phyloP scores from a whole-genome alignment of 2,797 vertebrate species.

The Odontamblyopus lacepedii region DNA sequence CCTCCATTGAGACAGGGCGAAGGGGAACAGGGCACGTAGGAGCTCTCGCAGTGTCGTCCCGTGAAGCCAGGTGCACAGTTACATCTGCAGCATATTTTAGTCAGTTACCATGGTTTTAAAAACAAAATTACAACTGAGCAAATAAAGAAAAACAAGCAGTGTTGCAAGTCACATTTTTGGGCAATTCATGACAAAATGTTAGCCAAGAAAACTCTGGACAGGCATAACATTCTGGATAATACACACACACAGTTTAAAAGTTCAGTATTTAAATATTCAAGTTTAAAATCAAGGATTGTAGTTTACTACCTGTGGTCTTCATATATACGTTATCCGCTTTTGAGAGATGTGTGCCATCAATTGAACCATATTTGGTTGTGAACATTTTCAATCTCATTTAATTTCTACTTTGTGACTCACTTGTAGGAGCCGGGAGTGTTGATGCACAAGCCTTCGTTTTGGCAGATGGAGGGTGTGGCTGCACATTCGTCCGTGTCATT shows the following conservation, averaged over 20 bases:
- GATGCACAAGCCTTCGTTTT: constrained; percentile 81
- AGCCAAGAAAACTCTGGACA: no score
- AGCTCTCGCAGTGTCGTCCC: constrained; percentile 84
- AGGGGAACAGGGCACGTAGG: constrained; percentile 85
- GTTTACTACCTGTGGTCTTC: no score
- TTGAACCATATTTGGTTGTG: neutral
- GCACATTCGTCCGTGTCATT: constrained; percentile 89
- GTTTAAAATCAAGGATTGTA: no score
- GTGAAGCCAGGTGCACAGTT: constrained; percentile 83
- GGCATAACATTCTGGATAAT: no score
- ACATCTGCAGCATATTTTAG: constrained; percentile 65
- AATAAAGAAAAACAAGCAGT: neutral
- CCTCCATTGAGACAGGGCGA: constrained; percentile 91
- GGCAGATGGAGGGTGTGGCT: constrained; percentile 73
- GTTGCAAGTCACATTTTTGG: neutral
- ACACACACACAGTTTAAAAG: no score
- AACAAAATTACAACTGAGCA: neutral
- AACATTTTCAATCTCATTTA: neutral
- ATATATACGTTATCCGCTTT: neutral
- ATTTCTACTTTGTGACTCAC: constrained; percentile 40
- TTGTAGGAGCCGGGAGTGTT: constrained; percentile 84
- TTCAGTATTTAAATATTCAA: no score
- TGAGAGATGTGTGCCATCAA: neutral
- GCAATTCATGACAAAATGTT: neutral
- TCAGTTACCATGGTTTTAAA: constrained; percentile 4